phyloP scores from a whole-genome alignment of 2,888 invertebrate species.

The Baronia brevicornis region DNA sequence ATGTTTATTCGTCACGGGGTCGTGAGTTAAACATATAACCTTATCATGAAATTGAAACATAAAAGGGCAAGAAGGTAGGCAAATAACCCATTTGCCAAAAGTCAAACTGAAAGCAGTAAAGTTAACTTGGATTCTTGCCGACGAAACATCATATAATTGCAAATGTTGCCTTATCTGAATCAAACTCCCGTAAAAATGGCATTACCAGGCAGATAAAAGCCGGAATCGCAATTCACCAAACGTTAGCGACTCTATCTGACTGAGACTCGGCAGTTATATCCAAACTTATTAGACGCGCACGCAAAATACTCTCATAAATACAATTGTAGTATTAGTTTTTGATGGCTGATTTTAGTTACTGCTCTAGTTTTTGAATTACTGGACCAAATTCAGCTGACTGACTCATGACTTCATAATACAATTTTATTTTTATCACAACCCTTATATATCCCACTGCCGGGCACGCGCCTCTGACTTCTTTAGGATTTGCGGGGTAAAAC shows the following conservation, averaged over 20 bases:
- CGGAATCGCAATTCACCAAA: constrained; percentile 24
- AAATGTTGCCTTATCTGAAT: constrained; percentile 26
- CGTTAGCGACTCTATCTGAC: constrained; percentile 28
- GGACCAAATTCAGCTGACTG: too few species aligned
- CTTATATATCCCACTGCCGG: too few species aligned
- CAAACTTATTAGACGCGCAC: constrained; percentile 28
- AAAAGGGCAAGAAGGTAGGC: constrained; percentile 8
- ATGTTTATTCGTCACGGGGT: constrained; percentile 7
- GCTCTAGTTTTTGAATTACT: too few species aligned
- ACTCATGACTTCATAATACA: too few species aligned
- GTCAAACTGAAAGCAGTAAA: constrained; percentile 6
- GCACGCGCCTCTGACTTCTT: too few species aligned
- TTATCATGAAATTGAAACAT: constrained; percentile 11
- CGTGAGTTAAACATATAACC: constrained; percentile 11
- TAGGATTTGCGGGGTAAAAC: too few species aligned
- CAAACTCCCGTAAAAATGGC: constrained; percentile 27
- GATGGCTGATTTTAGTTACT: too few species aligned
- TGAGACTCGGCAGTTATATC: constrained; percentile 25
- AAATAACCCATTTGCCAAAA: constrained; percentile 3
- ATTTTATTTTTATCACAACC: too few species aligned
- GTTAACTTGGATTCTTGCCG: constrained; percentile 17
- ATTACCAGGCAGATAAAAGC: constrained; percentile 25
- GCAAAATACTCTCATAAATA: constrained; percentile 29
- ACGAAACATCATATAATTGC: constrained; percentile 22
- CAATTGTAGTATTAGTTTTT: constrained; percentile 20